These are phyloP conservation scores for Drymodes brunneopygia DNA, from an alignment of 2,113 vertebrate genomes.

Conservation along the genomic window DNA sequence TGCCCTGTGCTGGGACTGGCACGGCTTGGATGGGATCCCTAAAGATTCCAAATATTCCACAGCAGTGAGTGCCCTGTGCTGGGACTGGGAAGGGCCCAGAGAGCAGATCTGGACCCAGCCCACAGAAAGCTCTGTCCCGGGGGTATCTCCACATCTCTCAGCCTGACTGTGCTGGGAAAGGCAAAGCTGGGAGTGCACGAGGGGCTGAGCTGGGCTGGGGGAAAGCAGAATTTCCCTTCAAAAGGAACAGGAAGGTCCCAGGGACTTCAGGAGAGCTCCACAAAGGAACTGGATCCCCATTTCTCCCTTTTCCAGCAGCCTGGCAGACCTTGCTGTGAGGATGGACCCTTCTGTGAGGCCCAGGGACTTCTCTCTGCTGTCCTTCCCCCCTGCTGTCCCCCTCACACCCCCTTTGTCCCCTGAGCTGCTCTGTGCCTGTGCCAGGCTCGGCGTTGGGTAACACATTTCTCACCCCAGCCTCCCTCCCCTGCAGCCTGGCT, in stretches of 20 bases:
- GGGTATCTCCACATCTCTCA: background rate
- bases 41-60: background rate
- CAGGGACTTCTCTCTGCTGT: background rate
- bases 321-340: background rate
- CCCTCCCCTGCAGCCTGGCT: background rate
- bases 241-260: background rate
- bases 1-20: no score
- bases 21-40: no score
- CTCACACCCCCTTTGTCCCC: background rate
- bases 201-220: background rate
- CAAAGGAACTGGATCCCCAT: background rate
- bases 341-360: background rate
- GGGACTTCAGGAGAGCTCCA: background rate
- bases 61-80: background rate
- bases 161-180: no score
- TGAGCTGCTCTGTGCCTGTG: background rate
- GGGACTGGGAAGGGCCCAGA: rapidly evolving
- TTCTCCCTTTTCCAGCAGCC: background rate
- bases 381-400: background rate
- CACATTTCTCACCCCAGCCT: background rate
- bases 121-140: background rate
- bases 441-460: background rate
- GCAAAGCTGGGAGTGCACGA: background rate
- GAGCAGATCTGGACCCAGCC: background rate
- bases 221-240: background rate